These are phyloP conservation scores for Casuarius casuarius DNA, from an alignment of 2,113 vertebrate genomes.

Conservation along the genomic window DNA sequence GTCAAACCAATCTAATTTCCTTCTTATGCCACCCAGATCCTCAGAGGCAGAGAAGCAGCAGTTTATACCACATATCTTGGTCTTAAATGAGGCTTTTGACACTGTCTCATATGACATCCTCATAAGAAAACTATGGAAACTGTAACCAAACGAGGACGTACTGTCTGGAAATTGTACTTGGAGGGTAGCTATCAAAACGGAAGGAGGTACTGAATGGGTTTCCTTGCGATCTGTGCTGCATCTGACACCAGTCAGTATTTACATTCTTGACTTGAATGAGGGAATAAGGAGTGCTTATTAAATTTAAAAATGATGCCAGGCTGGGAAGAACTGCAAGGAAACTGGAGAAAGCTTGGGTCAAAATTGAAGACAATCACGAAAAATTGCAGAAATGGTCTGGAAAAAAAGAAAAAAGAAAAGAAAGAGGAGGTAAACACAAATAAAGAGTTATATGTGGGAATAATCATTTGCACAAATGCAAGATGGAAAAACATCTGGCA, in stretches of 20 bases:
- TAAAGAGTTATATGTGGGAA: background rate
- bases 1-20: conserved; percentile 15
- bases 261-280: background rate
- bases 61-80: background rate
- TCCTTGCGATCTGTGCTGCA: background rate
- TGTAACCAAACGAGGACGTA: background rate
- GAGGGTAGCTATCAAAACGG: background rate
- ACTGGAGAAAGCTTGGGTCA: background rate
- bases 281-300: background rate
- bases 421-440: background rate
- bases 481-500: conserved; percentile 35
- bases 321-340: background rate
- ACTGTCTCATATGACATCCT: background rate
- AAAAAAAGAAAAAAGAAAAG: background rate
- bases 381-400: background rate
- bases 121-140: background rate
- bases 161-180: background rate
- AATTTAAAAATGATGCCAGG: background rate
- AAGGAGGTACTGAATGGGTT: background rate
- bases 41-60: background rate
- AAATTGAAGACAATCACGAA: background rate
- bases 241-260: background rate
- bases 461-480: background rate
- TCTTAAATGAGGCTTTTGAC: background rate
- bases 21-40: background rate